Base-by-base conservation (phyloP, 1,140 invertebrate species). In the Drosophila mojavensis region DNA sequence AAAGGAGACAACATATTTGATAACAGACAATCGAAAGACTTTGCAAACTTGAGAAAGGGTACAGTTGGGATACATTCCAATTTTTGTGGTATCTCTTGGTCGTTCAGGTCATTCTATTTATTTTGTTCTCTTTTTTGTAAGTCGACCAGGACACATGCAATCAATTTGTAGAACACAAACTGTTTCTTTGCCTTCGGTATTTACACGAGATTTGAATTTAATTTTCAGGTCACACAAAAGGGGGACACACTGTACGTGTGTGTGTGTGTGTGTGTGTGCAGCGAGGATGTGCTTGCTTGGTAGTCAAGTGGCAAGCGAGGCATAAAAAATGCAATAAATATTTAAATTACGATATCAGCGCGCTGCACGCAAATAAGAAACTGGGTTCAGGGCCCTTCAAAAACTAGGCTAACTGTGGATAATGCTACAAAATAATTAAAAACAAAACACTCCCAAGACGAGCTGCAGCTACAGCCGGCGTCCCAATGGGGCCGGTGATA, bases 251-350 rank as follows among this genome's bases (percentile, higher is more conserved):
- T 33, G 33, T 45, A 13, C 28, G 41, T 41, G 51, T 74, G 53
- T 55, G 28, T 26, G 47, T 43, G 41, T 62, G 33, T 55, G 24
- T 33, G 47, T 55, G 15, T 51, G 24, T 36, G 54, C 24, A 48
- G 33, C 41, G 36, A 61, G 71, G 65, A 69, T 69, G 47, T 68
- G 36, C 56, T 45, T 50, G 53, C 43, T 63, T 28, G 20, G 58
- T 63, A 75, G 72, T 70, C 79, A 79, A 88, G 83, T 88, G 83
- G 72, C 61, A 60, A 70, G 72, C 60, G 33, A 75, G 86, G 55
- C 81, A 83, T 69, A 82, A 86, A 86, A 88, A 88, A 88, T 86
- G 83, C 83, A 86, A 86, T 86, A 86, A 88, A 86, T 86, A 86
- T 86, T 86, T 83, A 86, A 86, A 86, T 86, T 79, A 79, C 83